phyloP scores from a whole-genome alignment of 2,888 invertebrate genomes.

The Drosophila mimetica region DNA sequence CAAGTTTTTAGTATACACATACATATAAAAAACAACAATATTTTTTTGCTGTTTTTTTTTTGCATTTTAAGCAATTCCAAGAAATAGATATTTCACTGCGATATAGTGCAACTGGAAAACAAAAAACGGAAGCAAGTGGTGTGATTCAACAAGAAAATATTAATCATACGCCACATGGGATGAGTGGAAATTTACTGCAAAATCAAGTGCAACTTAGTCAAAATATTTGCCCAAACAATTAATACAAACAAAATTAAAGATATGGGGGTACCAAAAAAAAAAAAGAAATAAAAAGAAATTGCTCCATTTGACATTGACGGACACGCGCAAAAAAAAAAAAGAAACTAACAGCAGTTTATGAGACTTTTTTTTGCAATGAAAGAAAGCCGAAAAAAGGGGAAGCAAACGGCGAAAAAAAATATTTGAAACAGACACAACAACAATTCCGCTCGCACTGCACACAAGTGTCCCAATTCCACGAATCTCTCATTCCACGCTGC shows the following conservation, averaged over 20 bases:
- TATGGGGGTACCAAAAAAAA: neutral
- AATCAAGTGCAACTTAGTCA: constrained; percentile 13
- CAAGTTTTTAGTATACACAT: constrained; percentile 27
- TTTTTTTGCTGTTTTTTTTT: constrained; percentile 10
- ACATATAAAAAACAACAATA: neutral
- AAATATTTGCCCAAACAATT: constrained; percentile 40
- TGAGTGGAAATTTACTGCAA: constrained; percentile 23
- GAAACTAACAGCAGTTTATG: constrained; percentile 32
- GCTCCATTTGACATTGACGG: constrained; percentile 62
- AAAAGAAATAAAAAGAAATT: constrained; percentile 18
- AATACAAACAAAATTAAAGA: constrained; percentile 1
- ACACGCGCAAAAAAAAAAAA: constrained; percentile 48
- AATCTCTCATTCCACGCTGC: constrained; percentile 80
- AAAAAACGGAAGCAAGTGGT: neutral
- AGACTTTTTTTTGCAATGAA: constrained; percentile 32
- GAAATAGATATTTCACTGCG: constrained; percentile 7
- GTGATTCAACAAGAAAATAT: constrained; percentile 1
- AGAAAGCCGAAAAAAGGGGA: constrained; percentile 29
- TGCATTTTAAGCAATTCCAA: constrained; percentile 36
- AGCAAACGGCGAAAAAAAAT: constrained; percentile 35
- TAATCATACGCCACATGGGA: constrained; percentile 50
- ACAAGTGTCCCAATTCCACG: constrained; percentile 84
- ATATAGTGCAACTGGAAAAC: constrained; percentile 16
- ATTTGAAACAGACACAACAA: constrained; percentile 30
- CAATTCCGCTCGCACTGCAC: constrained; percentile 76